phyloP scores from a whole-genome alignment of 2,888 invertebrate species.

The Leptinotarsa juncta region DNA sequence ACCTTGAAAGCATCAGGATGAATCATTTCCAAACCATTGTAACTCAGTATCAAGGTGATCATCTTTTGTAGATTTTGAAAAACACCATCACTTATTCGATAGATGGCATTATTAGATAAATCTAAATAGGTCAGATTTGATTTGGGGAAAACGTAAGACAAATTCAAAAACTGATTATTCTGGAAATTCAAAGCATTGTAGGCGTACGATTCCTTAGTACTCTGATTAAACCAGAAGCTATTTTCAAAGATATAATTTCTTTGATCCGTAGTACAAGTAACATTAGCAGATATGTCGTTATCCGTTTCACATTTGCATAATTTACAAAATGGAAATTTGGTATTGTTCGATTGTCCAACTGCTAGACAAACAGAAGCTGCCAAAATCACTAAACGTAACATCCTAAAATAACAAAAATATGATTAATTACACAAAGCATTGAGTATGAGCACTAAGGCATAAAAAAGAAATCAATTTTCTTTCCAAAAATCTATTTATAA shows the following conservation, averaged over 20 bases:
- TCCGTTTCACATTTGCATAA: slow-evolving; percentile 67
- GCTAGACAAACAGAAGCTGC: background rate
- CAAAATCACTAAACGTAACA: slow-evolving; percentile 18
- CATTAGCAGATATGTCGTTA: slow-evolving; percentile 59
- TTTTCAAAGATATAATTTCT: slow-evolving; percentile 67
- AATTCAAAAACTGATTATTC: slow-evolving; percentile 45
- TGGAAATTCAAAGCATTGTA: slow-evolving; percentile 47
- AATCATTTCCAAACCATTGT: slow-evolving; percentile 75
- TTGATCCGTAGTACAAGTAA: slow-evolving; percentile 70
- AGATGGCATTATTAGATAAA: slow-evolving; percentile 74
- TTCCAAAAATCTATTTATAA: no score
- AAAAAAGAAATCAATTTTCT: no score
- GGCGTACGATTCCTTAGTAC: slow-evolving; percentile 53
- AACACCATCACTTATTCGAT: slow-evolving; percentile 70
- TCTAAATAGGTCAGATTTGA: slow-evolving; percentile 70
- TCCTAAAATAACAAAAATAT: slow-evolving; percentile 31
- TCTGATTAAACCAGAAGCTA: slow-evolving; percentile 64
- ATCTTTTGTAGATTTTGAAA: slow-evolving; percentile 75
- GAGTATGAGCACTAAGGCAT: no score
- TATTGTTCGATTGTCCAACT: slow-evolving; percentile 24
- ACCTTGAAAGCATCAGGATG: slow-evolving; percentile 78
- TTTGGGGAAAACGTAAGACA: slow-evolving; percentile 66
- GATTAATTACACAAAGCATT: no score
- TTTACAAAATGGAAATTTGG: slow-evolving; percentile 65
- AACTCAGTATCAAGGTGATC: slow-evolving; percentile 75